These are phyloP conservation scores for Andrena chrysosceles DNA, from an alignment of 2,888 invertebrate genomes.

Conservation along the genomic window DNA sequence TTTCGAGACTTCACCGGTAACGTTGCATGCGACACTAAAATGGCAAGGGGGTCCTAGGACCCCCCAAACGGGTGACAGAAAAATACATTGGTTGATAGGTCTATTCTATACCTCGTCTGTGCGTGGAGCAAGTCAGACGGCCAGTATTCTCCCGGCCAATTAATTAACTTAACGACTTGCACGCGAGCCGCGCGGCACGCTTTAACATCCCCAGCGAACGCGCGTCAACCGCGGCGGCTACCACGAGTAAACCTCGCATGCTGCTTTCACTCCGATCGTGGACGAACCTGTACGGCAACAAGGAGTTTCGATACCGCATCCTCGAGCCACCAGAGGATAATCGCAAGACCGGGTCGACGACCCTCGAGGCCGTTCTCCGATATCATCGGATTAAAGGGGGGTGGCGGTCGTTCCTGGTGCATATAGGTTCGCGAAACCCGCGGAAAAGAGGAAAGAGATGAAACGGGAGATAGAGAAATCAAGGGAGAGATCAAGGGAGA, in stretches of 20 bases:
- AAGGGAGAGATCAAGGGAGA: constrained; percentile 3
- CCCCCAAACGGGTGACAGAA: too few species aligned
- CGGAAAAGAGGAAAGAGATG: constrained; percentile 3
- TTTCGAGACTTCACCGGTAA: too few species aligned
- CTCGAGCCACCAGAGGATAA: constrained; percentile 49
- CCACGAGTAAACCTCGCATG: not conserved
- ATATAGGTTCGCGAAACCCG: not conserved
- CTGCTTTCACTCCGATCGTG: constrained; percentile 19
- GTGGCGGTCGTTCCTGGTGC: not conserved
- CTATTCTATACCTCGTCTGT: too few species aligned
- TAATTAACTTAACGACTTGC: constrained; percentile 80
- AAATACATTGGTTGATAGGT: too few species aligned
- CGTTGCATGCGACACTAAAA: too few species aligned
- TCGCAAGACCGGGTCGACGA: constrained; percentile 51
- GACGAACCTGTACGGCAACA: not conserved
- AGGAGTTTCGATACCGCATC: constrained; percentile 46
- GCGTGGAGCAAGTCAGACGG: constrained; percentile 13
- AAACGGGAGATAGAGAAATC: constrained; percentile 2
- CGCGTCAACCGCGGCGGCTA: constrained; percentile 13
- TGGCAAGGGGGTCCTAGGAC: too few species aligned
- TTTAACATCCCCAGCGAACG: constrained; percentile 29
- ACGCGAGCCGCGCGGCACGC: constrained; percentile 33
- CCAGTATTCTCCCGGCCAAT: constrained; percentile 65
- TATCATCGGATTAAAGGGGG: constrained; percentile 25
- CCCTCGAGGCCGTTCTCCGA: constrained; percentile 29